These are phyloP conservation scores for Tetropium fuscum DNA, from an alignment of 2,888 invertebrate genomes.

Conservation along the genomic window DNA sequence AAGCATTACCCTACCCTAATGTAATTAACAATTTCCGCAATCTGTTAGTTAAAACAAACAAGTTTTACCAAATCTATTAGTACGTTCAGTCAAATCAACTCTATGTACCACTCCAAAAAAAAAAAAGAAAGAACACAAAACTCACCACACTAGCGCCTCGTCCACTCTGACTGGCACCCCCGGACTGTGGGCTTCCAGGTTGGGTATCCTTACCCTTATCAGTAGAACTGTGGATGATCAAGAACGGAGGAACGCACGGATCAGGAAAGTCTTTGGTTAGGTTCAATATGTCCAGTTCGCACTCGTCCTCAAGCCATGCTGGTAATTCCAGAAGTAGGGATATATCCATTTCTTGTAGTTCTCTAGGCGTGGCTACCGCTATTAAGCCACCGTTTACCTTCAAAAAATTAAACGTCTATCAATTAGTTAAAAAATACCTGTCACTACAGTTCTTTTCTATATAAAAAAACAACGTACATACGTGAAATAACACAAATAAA, in stretches of 20 bases:
- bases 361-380: constrained; percentile 92
- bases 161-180: constrained; percentile 84
- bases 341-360: constrained; percentile 98
- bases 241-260: constrained; percentile 77
- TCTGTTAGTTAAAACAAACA: neutral
- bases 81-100: neutral
- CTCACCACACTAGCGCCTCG: constrained; percentile 90
- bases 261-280: constrained; percentile 75
- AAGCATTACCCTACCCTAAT: too few relatives aligned
- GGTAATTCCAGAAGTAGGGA: constrained; percentile 90
- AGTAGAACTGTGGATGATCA: constrained; percentile 84
- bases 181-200: constrained; percentile 77
- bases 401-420: constrained; percentile 21
- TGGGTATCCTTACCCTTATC: constrained; percentile 69
- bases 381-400: constrained; percentile 85
- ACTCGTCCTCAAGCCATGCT: constrained; percentile 96
- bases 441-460: neutral
- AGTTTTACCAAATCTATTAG: neutral
- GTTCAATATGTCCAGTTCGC: constrained; percentile 94
- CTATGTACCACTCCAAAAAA: constrained; percentile 9
- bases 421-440: constrained; percentile 3
- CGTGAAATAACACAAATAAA: too few relatives aligned
- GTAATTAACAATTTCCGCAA: neutral
- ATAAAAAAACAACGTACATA: too few relatives aligned
- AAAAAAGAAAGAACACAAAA: constrained; percentile 42